phyloP scores from a whole-genome alignment of 2,113 vertebrate genomes.

The Arizona elegans region DNA sequence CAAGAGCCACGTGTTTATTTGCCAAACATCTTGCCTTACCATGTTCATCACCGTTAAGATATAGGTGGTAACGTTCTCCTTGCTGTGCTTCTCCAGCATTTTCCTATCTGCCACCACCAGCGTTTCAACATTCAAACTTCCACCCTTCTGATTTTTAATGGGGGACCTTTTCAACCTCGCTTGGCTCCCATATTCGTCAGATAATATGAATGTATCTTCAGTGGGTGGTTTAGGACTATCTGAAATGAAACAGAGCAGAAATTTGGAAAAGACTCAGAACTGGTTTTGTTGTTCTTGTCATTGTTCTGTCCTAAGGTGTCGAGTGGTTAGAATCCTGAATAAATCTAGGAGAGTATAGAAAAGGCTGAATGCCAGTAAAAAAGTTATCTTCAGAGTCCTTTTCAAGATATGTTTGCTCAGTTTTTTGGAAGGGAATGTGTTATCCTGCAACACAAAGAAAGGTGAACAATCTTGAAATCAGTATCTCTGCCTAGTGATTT shows the following conservation, averaged over 20 bases:
- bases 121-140: conserved; percentile 89
- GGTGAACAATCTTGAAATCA: conserved; percentile 45
- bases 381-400: conserved; percentile 15
- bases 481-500: conserved; percentile 32
- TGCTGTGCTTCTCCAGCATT: conserved; percentile 94
- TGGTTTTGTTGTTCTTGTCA: conserved; percentile 7
- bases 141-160: conserved; percentile 78
- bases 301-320: conserved; percentile 24
- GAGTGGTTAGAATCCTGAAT: conserved; percentile 34
- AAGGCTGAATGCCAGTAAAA: conserved; percentile 39
- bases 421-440: not conserved
- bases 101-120: conserved; percentile 96
- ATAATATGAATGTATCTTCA: conserved; percentile 74
- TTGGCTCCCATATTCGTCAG: conserved; percentile 79
- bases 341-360: conserved; percentile 47
- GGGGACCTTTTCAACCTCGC: conserved; percentile 82
- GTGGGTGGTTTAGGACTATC: conserved; percentile 84
- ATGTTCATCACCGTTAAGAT: conserved; percentile 98
- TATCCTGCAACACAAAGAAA: conserved; percentile 32
- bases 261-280: conserved; percentile 61
- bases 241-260: conserved; percentile 64
- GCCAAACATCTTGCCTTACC: conserved; percentile 70
- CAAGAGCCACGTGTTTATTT: not conserved
- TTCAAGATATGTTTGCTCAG: conserved; percentile 2
- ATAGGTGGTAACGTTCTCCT: conserved; percentile 92